Percentiles rank a stretch among this genome's conserved stretches.
Evolutionary conservation across 2,888 invertebrate species (phyloP).

Genomic region (Nemoura dubitans): DNA sequence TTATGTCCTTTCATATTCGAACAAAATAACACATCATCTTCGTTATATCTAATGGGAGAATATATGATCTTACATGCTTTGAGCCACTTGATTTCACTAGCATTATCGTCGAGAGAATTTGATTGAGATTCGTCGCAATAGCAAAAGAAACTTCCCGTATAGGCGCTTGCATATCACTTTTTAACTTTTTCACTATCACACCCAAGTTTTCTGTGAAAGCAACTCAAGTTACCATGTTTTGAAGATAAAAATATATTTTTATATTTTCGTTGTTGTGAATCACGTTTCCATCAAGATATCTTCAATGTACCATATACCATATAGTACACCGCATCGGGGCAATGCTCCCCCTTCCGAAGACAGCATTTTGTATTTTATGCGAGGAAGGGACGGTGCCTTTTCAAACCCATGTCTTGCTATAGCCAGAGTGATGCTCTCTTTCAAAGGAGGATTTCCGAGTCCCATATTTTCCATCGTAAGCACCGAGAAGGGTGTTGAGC

Average conservation of each 20-base stretch:
- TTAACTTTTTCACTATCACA: neutral
- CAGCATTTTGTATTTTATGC: slow-evolving; percentile 27
- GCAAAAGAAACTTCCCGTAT: too few species aligned
- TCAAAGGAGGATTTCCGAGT: slow-evolving; percentile 44
- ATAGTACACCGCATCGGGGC: neutral
- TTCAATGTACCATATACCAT: neutral
- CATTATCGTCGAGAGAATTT: too few species aligned
- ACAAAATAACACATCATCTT: too few species aligned
- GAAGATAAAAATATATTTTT: slow-evolving; percentile 2
- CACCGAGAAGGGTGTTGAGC: slow-evolving; percentile 32
- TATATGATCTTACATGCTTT: too few species aligned
- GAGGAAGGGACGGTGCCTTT: neutral
- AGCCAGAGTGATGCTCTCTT: slow-evolving; percentile 44
- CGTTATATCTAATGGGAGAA: too few species aligned
- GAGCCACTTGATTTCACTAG: too few species aligned
- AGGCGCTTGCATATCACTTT: neutral
- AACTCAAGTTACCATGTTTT: neutral
- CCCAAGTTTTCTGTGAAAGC: neutral
- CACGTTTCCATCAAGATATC: neutral
- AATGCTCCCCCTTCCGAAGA: slow-evolving; percentile 24
- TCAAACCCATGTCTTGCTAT: slow-evolving; percentile 15
- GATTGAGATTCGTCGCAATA: too few species aligned
- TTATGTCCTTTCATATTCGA: too few species aligned
- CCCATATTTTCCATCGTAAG: slow-evolving; percentile 46
- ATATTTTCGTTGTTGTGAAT: slow-evolving; percentile 7